A percentile compares a stretch with the other conserved stretches of the same genome.
Evolutionary conservation across 1,140 invertebrate genomes (phyloP).

Genomic region (Lepidurus packardi): DNA sequence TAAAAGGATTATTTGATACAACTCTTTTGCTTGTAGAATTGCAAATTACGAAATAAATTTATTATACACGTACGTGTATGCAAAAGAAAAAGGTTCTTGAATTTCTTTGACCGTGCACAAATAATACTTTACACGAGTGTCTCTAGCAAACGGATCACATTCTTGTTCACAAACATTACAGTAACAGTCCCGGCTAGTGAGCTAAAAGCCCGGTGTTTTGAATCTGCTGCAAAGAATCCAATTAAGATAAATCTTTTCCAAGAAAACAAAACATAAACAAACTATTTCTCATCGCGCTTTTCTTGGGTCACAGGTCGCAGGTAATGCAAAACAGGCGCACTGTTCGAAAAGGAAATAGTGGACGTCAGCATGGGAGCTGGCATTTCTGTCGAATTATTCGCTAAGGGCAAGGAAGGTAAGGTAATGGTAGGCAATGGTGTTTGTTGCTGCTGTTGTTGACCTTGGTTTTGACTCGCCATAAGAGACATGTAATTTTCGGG

Average conservation of each 20-base stretch:
- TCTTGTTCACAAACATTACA: background rate
- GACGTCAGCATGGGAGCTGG: background rate
- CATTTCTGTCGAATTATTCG: background rate
- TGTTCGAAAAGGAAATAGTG: background rate
- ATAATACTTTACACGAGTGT: constrained; percentile 4
- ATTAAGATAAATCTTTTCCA: background rate
- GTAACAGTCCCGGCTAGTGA: background rate
- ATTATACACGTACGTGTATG: constrained; percentile 8
- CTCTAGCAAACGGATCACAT: constrained; percentile 15
- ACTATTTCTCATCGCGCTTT: background rate
- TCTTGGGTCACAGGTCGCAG: constrained; percentile 11
- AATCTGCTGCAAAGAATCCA: no score
- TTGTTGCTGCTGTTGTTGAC: constrained; percentile 13
- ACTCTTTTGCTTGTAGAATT: background rate
- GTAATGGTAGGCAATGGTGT: background rate
- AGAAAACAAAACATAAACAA: background rate
- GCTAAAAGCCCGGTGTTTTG: no score
- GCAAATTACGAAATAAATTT: constrained; percentile 22
- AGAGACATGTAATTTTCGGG: constrained; percentile 1
- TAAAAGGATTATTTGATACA: background rate
- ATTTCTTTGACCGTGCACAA: background rate
- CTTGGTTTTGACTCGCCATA: constrained; percentile 10
- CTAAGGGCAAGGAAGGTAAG: constrained; percentile 9
- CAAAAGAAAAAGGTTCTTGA: background rate
- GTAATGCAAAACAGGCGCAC: background rate